Evolutionary conservation across 2,113 vertebrate genomes (phyloP).

Genomic region (Erinaceus europaeus): DNA sequence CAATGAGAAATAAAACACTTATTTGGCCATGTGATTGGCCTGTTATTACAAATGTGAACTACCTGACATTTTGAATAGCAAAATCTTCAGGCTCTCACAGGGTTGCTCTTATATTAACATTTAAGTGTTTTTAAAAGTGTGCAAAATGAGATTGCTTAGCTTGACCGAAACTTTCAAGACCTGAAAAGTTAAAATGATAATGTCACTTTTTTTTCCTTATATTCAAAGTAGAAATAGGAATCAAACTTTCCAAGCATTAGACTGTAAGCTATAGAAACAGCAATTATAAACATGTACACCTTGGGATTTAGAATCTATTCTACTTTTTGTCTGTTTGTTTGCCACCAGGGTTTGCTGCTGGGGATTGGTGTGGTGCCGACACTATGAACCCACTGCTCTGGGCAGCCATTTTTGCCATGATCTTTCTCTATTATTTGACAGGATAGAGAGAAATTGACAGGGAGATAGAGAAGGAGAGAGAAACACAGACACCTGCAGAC

Average conservation of each 20-base stretch:
- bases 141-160: neutral
- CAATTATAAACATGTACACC: neutral
- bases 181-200: slow-evolving; percentile 15
- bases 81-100: slow-evolving; percentile 29
- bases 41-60: slow-evolving; percentile 5
- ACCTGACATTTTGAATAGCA: slow-evolving; percentile 9
- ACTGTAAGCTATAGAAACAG: neutral
- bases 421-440: too few species aligned
- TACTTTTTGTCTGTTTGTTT: too few species aligned
- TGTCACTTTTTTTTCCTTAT: neutral
- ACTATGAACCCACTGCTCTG: too few species aligned
- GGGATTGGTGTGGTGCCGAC: too few species aligned
- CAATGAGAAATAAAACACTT: slow-evolving; percentile 30
- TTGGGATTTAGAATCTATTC: too few species aligned
- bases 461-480: too few species aligned
- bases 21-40: neutral
- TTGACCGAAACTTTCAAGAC: slow-evolving; percentile 7
- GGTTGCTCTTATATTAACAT: slow-evolving; percentile 5
- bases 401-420: too few species aligned
- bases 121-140: slow-evolving; percentile 16
- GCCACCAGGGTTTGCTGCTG: too few species aligned
- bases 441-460: too few species aligned
- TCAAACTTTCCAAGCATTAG: neutral
- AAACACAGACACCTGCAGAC: too few species aligned
- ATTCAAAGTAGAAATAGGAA: neutral